Conservation (phyloP, 53 echinoderm and acorn worm genomes). For the Actinopyga echinites region DNA sequence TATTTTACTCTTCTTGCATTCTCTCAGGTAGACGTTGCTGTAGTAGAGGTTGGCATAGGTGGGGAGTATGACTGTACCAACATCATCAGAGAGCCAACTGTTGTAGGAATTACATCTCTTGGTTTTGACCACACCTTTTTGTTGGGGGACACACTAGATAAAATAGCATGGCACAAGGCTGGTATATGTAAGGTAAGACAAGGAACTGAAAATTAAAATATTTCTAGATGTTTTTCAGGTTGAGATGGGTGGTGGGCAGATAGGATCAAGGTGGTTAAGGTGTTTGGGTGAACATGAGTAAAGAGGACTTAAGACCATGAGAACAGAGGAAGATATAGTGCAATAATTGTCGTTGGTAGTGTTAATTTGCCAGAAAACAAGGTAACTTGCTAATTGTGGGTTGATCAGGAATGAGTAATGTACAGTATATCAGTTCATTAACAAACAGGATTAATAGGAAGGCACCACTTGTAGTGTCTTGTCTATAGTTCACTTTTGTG, state of each 20-base stretch:
- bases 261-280: background rate
- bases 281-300: background rate
- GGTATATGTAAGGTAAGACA: slow-evolving; percentile 87
- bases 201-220: background rate
- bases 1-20: too few relatives aligned
- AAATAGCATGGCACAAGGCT: slow-evolving; percentile 99
- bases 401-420: too few relatives aligned
- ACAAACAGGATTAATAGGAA: too few relatives aligned
- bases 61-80: slow-evolving; percentile 98
- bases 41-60: slow-evolving; percentile 93
- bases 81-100: slow-evolving; percentile 83
- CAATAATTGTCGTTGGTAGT: too few relatives aligned
- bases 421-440: too few relatives aligned
- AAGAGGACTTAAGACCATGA: background rate
- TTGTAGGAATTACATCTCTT: slow-evolving; percentile 85
- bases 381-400: too few relatives aligned
- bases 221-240: background rate
- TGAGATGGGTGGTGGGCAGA: background rate
- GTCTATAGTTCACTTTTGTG: too few relatives aligned
- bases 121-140: slow-evolving; percentile 82
- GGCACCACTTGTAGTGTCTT: too few relatives aligned
- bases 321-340: background rate
- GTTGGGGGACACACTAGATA: slow-evolving; percentile 75
- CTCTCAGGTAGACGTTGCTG: slow-evolving; percentile 91
- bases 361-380: too few relatives aligned